Percentiles rank a stretch among this genome's conserved stretches.
Conservation (phyloP, 2,797 vertebrate genomes). For the Phalloptychus januarius region DNA sequence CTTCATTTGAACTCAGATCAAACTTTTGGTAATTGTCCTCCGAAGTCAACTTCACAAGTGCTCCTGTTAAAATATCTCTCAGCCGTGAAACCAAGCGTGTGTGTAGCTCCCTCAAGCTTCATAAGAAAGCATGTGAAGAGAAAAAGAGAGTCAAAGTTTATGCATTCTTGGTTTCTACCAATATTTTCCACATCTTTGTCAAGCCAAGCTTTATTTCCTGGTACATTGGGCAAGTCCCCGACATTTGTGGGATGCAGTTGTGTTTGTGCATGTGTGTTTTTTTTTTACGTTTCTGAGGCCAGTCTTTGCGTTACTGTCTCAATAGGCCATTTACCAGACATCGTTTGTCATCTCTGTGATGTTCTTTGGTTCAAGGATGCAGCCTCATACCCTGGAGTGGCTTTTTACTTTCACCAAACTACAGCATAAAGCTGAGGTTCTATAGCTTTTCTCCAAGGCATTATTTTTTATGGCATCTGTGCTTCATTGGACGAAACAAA, state of each 20-base stretch:
- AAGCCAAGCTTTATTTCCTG: constrained; percentile 40
- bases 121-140: constrained; percentile 1
- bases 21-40: constrained; percentile 39
- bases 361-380: constrained; percentile 58
- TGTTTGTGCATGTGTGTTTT: not conserved
- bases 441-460: constrained; percentile 25
- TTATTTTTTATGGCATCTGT: constrained; percentile 36
- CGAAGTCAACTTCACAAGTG: constrained; percentile 25
- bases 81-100: constrained; percentile 24
- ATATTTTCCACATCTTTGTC: constrained; percentile 20
- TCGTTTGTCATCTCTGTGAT: constrained; percentile 54
- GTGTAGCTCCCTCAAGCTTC: constrained; percentile 17
- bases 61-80: constrained; percentile 35
- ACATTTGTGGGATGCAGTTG: not conserved
- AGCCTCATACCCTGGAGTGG: constrained; percentile 40
- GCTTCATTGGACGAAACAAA: constrained; percentile 46
- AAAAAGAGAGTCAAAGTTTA: not conserved
- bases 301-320: constrained; percentile 38
- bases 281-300: constrained; percentile 8
- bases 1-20: constrained; percentile 28
- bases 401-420: constrained; percentile 33
- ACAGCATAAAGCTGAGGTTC: constrained; percentile 31
- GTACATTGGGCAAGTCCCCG: constrained; percentile 10
- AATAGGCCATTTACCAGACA: constrained; percentile 50
- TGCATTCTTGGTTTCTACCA: constrained; percentile 15